Base-by-base conservation (phyloP, 1,140 invertebrate species). In the Drosophila saltans region DNA sequence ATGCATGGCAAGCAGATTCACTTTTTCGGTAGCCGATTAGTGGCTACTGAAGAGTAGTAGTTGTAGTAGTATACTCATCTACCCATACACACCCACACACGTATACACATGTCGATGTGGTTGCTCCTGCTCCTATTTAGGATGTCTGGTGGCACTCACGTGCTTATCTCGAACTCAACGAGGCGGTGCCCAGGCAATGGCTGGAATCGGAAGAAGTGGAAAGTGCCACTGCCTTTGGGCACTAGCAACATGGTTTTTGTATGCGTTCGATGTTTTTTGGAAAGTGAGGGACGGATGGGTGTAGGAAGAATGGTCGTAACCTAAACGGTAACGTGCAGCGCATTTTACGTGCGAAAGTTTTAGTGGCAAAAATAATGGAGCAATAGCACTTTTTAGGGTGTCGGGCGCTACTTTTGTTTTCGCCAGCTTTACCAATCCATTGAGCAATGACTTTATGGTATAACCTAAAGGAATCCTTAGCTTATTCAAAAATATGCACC, bases 361-460 rank as follows among this genome's bases (percentile, higher is more conserved):
- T 83, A 79, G 83, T 88, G 80, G 76, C 83, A 74, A 78, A 86
- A 86, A 86, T 86, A 86, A 86, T 83, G 83, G 80, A 88, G 83
- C 83, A 80, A 66, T 72, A 80, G 41, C 76, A 59, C 60, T 55
- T 71, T 26, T 26, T 8, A 9, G 70, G 79, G 33, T 36, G 33
- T 36, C 63, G 79, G 75, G 57, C 16, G 55, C 75, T 56, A 70
- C 55, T 82, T 69, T 74, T 70, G 60, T 64, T 65, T 45, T 70
- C 56, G 45, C 57, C 30, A 21, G 33, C n/a, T 70, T 76, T 77
- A 63, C 60, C 73, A 74, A 74, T 70, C 74, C 66, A 76, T 76
- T 76, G 62, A 76, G 58, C 45, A 77, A 4, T 6, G 33, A 39
- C n/a, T n/a, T 36, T 58, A 58, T 59, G 33, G 33, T n/a, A 36